A percentile compares a stretch with the other conserved stretches of the same genome.
These are phyloP conservation scores for Drosophila buzzatii DNA, from an alignment of 2,888 invertebrate species.

Conservation along the genomic window DNA sequence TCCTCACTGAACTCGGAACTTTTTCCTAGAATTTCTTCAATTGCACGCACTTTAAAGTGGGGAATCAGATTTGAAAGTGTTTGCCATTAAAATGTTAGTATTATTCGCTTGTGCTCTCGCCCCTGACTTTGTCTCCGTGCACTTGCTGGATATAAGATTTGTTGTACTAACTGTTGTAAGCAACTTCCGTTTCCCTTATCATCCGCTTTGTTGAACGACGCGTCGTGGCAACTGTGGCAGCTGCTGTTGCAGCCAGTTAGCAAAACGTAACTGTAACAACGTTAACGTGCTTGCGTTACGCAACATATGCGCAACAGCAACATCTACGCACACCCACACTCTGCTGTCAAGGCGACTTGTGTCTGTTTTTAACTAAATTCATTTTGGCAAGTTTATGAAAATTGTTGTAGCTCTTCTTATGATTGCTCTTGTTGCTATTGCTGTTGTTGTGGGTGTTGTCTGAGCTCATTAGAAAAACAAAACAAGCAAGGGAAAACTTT, in stretches of 20 bases:
- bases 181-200: conserved; percentile 77
- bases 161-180: conserved; percentile 66
- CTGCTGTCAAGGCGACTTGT: conserved; percentile 40
- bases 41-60: conserved; percentile 38
- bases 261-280: conserved; percentile 45
- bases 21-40: conserved; percentile 16
- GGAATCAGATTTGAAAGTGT: conserved; percentile 59
- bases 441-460: conserved; percentile 28
- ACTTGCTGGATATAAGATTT: conserved; percentile 32
- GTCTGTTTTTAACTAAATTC: conserved; percentile 62
- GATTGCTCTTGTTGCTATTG: conserved; percentile 26
- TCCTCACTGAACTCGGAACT: not conserved
- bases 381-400: conserved; percentile 76
- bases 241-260: conserved; percentile 51
- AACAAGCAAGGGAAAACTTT: conserved; percentile 67
- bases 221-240: conserved; percentile 40
- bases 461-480: conserved; percentile 73
- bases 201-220: conserved; percentile 44
- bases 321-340: not conserved
- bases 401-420: conserved; percentile 39
- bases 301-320: conserved; percentile 67
- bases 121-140: conserved; percentile 2
- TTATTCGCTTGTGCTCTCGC: conserved; percentile 3
- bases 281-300: conserved; percentile 61
- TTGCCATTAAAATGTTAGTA: conserved; percentile 44